Percentiles rank a stretch among this genome's conserved stretches.
These are phyloP conservation scores for Ceyx cyanopectus DNA, from an alignment of 2,113 vertebrate genomes.

Conservation along the genomic window DNA sequence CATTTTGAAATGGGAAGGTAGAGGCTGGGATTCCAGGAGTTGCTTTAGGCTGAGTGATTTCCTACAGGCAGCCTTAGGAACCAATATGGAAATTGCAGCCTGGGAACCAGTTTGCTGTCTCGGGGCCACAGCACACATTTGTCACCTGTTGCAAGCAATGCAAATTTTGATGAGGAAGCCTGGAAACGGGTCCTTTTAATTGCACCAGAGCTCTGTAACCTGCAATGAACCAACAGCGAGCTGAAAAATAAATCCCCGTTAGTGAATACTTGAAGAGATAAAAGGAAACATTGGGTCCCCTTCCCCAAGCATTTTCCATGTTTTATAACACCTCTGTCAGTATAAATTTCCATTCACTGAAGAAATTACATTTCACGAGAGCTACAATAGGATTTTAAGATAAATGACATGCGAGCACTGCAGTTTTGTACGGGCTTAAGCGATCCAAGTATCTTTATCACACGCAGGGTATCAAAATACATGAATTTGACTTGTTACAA, in stretches of 20 bases:
- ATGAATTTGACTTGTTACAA: constrained; percentile 27
- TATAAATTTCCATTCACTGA: constrained; percentile 47
- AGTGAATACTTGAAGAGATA: background rate
- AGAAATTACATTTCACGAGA: constrained; percentile 32
- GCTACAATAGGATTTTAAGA: constrained; percentile 53
- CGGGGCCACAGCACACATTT: accelerated
- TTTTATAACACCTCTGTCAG: constrained; percentile 55
- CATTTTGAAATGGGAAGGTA: background rate
- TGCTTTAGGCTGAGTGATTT: background rate
- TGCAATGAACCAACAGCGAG: accelerated
- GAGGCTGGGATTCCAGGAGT: background rate
- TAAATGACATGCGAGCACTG: constrained; percentile 28
- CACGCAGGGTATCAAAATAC: constrained; percentile 1
- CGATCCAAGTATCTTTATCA: constrained; percentile 41
- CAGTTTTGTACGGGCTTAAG: constrained; percentile 36
- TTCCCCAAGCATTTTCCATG: background rate
- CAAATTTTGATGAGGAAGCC: background rate
- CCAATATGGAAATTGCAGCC: background rate
- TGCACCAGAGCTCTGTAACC: background rate
- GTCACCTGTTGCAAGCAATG: background rate
- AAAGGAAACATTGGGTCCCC: background rate
- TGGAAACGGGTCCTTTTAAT: background rate
- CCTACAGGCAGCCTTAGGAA: background rate
- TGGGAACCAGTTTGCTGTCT: background rate
- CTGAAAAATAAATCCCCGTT: background rate